Percentiles rank a stretch among this genome's conserved stretches.
phyloP scores from a whole-genome alignment of 2,113 vertebrate species.

The Tyrannus savana region DNA sequence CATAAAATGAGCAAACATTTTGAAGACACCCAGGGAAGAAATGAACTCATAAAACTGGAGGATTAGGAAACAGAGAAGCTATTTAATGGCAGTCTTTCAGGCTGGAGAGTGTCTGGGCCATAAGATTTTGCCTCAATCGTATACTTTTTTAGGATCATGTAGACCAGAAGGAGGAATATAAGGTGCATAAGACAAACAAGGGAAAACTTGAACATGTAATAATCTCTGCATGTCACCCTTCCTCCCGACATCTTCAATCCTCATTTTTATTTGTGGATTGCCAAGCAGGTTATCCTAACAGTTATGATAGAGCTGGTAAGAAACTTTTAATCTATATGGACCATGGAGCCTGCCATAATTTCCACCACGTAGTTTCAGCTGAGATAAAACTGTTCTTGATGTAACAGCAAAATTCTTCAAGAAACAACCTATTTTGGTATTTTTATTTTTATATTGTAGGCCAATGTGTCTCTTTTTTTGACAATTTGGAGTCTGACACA shows the following conservation, averaged over 20 bases:
- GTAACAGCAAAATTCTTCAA: neutral
- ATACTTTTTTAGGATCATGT: neutral
- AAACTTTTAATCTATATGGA: neutral
- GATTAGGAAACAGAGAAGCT: conserved; percentile 33
- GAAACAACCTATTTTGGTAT: neutral
- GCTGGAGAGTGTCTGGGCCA: neutral
- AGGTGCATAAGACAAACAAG: neutral
- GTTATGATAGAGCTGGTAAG: neutral
- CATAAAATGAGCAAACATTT: neutral
- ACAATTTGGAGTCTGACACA: neutral
- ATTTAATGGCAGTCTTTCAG: conserved; percentile 38
- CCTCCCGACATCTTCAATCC: neutral
- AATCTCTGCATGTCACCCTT: neutral
- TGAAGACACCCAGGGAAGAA: neutral
- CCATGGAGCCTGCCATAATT: neutral
- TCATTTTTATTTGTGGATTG: neutral
- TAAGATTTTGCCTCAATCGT: neutral
- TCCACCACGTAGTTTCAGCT: neutral
- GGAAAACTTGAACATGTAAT: neutral
- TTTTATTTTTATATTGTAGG: neutral
- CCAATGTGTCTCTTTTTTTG: neutral
- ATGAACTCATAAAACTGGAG: conserved; percentile 8
- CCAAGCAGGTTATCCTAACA: neutral
- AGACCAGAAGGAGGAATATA: neutral
- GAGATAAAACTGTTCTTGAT: neutral